Percentiles rank a stretch among this genome's conserved stretches.
phyloP scores from a whole-genome alignment of 2,888 invertebrate species.

The Aricia artaxerxes region DNA sequence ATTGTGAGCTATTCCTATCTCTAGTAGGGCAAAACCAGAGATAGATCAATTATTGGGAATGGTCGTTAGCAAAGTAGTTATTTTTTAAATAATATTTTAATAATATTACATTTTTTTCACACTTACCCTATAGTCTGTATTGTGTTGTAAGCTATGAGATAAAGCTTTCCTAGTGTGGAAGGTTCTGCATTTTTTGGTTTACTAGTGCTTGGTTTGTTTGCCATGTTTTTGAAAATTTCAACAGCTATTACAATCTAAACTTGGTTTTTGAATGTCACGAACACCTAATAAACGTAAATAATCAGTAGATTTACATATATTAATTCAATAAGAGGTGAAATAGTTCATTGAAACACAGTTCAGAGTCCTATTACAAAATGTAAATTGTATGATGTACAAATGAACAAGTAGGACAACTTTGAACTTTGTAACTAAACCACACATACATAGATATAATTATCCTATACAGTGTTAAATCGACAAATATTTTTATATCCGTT shows the following conservation, averaged over 20 bases:
- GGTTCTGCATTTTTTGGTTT: conserved; percentile 68
- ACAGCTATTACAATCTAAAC: not conserved
- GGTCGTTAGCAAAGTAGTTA: too few relatives aligned
- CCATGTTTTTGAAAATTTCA: conserved; percentile 38
- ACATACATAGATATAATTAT: not conserved
- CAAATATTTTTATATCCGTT: not conserved
- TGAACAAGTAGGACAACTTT: not conserved
- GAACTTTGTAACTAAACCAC: not conserved
- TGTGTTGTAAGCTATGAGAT: conserved; percentile 86
- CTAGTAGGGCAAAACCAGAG: too few relatives aligned
- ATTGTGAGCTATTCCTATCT: too few relatives aligned
- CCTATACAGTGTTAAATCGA: not conserved
- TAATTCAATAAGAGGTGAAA: conserved; percentile 19
- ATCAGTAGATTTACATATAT: not conserved
- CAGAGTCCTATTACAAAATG: conserved; percentile 20
- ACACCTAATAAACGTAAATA: not conserved
- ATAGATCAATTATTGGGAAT: too few relatives aligned
- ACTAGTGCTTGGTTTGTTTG: conserved; percentile 47
- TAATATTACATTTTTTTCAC: not conserved
- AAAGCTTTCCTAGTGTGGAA: conserved; percentile 78
- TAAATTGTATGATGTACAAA: not conserved
- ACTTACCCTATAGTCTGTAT: conserved; percentile 87
- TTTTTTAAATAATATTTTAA: not conserved
- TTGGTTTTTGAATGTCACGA: conserved; percentile 5
- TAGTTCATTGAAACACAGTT: conserved; percentile 14